A percentile compares a stretch with the other conserved stretches of the same genome.
Conservation (phyloP, 2,113 vertebrate species). For the Sturnus vulgaris region DNA sequence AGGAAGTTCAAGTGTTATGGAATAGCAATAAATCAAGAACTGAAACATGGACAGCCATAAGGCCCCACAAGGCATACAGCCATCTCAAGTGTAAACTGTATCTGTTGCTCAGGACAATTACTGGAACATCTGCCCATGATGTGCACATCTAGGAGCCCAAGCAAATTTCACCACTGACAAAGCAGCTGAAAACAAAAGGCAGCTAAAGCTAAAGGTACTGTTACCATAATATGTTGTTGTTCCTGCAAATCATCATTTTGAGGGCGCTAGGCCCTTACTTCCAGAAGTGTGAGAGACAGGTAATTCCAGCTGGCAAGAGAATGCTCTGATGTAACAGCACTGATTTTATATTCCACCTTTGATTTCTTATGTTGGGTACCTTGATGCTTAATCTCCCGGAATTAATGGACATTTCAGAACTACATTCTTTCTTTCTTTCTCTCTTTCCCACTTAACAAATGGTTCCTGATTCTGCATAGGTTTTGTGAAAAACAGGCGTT, state of each 20-base stretch:
- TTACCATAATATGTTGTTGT: not conserved
- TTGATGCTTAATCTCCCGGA: not conserved
- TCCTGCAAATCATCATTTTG: not conserved
- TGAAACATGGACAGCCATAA: not conserved
- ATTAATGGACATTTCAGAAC: not conserved
- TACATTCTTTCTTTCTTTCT: not conserved
- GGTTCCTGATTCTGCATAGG: not conserved
- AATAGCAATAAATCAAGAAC: not conserved
- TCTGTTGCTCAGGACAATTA: not conserved
- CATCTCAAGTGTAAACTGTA: not conserved
- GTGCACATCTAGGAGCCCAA: not conserved
- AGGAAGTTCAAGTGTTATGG: not conserved
- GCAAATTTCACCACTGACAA: not conserved
- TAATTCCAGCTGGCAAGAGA: not conserved
- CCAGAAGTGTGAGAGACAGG: not conserved
- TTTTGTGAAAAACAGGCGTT: not conserved
- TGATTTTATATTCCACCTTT: not conserved
- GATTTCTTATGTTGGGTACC: not conserved
- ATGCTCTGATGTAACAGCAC: not conserved
- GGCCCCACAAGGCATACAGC: accelerated
- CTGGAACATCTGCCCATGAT: not conserved
- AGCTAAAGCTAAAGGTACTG: not conserved
- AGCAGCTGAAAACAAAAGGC: not conserved
- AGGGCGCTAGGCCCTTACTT: not conserved
- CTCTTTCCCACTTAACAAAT: not conserved